These are phyloP conservation scores for Drosophila sechellia DNA, from an alignment of 1,140 invertebrate genomes.

Conservation along the genomic window DNA sequence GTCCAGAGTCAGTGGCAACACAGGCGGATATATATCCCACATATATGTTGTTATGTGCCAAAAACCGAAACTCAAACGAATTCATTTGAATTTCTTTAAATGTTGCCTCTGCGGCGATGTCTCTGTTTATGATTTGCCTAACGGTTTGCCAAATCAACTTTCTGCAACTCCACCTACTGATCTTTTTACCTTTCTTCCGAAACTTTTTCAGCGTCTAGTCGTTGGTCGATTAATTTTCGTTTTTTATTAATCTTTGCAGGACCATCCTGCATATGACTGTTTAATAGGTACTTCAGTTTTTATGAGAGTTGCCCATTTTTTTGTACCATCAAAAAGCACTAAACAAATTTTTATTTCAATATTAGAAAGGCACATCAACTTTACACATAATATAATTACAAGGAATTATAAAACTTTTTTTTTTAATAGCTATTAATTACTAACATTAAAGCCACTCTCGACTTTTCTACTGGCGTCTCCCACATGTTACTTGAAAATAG, in stretches of 20 bases:
- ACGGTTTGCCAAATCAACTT: constrained; percentile 44
- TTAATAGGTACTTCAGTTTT: constrained; percentile 11
- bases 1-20: constrained; percentile 38
- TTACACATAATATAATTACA: background rate
- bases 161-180: constrained; percentile 13
- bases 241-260: background rate
- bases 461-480: constrained; percentile 31
- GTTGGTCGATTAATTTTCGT: background rate
- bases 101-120: constrained; percentile 26
- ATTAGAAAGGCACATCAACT: background rate
- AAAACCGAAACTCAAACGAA: constrained; percentile 46
- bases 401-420: background rate
- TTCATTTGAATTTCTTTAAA: constrained; percentile 81
- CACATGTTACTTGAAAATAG: constrained; percentile 33
- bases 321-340: constrained; percentile 3
- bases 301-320: constrained; percentile 2
- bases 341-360: background rate
- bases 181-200: constrained; percentile 29
- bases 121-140: constrained; percentile 42
- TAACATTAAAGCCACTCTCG: background rate
- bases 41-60: constrained; percentile 12
- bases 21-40: constrained; percentile 10
- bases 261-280: background rate
- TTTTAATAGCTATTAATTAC: background rate
- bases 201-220: constrained; percentile 39